A percentile compares a stretch with the other conserved stretches of the same genome.
These are phyloP conservation scores for Hyperoplus lanceolatus DNA, from an alignment of 2,797 vertebrate species.

Conservation along the genomic window DNA sequence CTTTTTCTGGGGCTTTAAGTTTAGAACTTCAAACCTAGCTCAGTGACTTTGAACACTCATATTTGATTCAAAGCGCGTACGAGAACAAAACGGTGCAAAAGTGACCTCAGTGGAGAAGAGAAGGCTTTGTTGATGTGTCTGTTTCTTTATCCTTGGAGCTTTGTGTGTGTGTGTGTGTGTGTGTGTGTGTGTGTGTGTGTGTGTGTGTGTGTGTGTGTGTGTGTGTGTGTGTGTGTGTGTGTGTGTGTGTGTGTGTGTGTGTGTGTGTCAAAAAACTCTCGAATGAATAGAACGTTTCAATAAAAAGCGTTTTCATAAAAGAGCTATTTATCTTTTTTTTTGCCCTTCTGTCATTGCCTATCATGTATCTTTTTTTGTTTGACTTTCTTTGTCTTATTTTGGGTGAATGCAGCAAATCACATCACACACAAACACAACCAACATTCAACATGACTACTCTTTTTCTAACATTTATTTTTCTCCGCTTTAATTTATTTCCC, in stretches of 20 bases:
- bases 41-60: neutral
- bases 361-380: constrained; percentile 20
- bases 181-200: no score
- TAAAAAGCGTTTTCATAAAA: constrained; percentile 29
- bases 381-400: constrained; percentile 27
- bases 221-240: no score
- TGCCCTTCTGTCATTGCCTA: constrained; percentile 24
- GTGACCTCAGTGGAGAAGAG: constrained; percentile 8
- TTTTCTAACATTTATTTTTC: constrained; percentile 48
- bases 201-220: no score
- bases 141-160: constrained; percentile 4
- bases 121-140: constrained; percentile 6
- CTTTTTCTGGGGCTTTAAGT: neutral
- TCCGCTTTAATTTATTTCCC: constrained; percentile 38
- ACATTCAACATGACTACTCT: constrained; percentile 40
- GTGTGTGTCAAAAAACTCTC: constrained; percentile 33
- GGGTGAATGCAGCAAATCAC: constrained; percentile 31
- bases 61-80: neutral
- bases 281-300: constrained; percentile 31
- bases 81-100: constrained; percentile 3
- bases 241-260: neutral
- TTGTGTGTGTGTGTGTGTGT: no score
- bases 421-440: constrained; percentile 42
- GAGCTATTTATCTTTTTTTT: constrained; percentile 28
- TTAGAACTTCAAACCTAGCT: neutral